Percentiles rank a stretch among this genome's conserved stretches.
These are phyloP conservation scores for Cephus cinctus DNA, from an alignment of 1,140 invertebrate genomes.

Conservation along the genomic window DNA sequence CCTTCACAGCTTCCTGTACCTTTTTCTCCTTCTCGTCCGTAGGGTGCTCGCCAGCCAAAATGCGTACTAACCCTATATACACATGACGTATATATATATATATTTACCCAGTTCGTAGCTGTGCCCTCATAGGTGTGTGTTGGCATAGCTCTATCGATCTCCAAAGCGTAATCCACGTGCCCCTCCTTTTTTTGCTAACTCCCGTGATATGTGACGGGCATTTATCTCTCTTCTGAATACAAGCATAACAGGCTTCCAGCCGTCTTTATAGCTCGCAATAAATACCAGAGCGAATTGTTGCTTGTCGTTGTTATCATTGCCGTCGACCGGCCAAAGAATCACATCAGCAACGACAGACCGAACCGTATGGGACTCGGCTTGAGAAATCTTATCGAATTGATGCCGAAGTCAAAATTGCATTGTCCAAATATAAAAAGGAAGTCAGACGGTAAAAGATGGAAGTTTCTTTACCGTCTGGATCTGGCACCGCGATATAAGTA, in stretches of 20 bases:
- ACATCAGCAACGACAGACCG: background rate
- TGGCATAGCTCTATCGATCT: background rate
- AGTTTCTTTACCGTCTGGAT: no score
- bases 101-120: no score
- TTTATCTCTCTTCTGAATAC: conserved; percentile 12
- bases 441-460: no score
- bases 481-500: no score
- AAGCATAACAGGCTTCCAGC: conserved; percentile 11
- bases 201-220: conserved; percentile 18
- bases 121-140: background rate
- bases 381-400: background rate
- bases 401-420: background rate
- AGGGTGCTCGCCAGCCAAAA: background rate
- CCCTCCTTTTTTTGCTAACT: conserved; percentile 11
- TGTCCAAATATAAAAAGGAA: no score
- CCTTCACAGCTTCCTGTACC: background rate
- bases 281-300: conserved; percentile 18
- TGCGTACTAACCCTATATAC: no score
- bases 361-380: background rate
- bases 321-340: no score
- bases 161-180: conserved; percentile 1
- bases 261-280: conserved; percentile 11
- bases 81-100: no score
- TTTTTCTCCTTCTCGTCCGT: background rate
- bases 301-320: no score